A percentile compares a stretch with the other conserved stretches of the same genome.
Conservation (phyloP, 2,888 invertebrate genomes). For the Ophraella communa region DNA sequence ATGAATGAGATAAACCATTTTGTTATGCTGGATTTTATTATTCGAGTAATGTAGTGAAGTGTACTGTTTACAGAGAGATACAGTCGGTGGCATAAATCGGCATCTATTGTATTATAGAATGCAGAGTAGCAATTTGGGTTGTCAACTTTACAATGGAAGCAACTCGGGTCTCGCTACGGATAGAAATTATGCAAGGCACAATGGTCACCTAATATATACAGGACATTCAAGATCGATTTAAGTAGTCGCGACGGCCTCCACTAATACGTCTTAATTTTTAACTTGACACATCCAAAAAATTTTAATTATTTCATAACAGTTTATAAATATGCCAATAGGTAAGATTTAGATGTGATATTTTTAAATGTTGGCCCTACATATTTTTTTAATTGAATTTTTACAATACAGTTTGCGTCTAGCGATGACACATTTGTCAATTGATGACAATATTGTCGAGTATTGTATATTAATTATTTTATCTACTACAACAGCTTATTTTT, state of each 20-base stretch:
- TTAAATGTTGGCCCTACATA: no score
- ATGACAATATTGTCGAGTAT: no score
- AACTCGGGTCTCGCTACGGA: conserved; percentile 43
- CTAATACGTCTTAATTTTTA: not conserved
- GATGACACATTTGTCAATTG: no score
- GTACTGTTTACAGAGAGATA: conserved; percentile 48
- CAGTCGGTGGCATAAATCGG: conserved; percentile 56
- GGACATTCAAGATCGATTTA: conserved; percentile 31
- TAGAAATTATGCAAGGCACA: conserved; percentile 57
- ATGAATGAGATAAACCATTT: conserved; percentile 42
- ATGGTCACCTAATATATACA: conserved; percentile 57
- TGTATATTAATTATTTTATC: no score
- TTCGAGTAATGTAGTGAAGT: conserved; percentile 38
- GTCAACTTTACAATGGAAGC: conserved; percentile 55
- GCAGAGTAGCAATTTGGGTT: conserved; percentile 54
- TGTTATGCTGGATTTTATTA: conserved; percentile 46
- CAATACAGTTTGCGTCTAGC: no score
- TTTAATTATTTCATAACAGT: no score
- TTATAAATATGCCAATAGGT: no score
- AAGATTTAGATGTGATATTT: no score
- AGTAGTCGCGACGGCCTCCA: not conserved
- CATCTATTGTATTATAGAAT: conserved; percentile 56
- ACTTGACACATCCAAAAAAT: not conserved
- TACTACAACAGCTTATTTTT: no score
- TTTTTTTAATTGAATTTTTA: no score